Base-by-base conservation (phyloP, 2,113 vertebrate genomes). In the Scortum barcoo region DNA sequence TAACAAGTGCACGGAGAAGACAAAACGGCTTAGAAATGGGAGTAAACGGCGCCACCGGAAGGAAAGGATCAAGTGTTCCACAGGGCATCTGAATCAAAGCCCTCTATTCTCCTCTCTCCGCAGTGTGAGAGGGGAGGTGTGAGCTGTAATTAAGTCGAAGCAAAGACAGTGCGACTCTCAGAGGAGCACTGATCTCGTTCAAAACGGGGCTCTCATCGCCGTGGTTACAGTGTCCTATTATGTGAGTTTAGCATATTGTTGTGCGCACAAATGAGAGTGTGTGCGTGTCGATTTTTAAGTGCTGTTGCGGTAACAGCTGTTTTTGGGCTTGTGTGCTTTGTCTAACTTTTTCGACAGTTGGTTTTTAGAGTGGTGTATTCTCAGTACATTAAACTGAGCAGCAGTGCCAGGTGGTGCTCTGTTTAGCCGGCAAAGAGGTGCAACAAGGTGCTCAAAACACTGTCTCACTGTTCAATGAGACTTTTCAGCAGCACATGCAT, bases 51-150 rank as follows among this genome's bases (percentile, higher is more conserved):
- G 81, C 71, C 67, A 78, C 82, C 78, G 82, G 88, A 89, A 90
- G 84, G 86, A 81, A 76, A 73, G 86, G 89, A 91, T 91, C 72
- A 86, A 92, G 86, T 82, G 88, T 90, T 93, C 88, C 87, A 76
- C 82, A 44, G 91, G 90, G 86, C 77, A 72, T 73, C 89, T 70
- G 88, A 90, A 94, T 91, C 91, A 93, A 92, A 93, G 89, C 74
- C 72, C 71, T 81, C 84, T 72, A 57, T 57, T 77, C 86, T 81
- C 78, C 73, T 62, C 72, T 72, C 74, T 17, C n/a, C n/a, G 61
- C 54, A 3, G 66, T 42, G 72, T 7, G 77, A 50, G 85, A 78
- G 70, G 51, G 85, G 84, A 86, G 86, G 81, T 87, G 88, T 76
- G 88, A 83, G 88, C 85, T 80, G 88, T 94, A 92, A 92, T 93